Conservation (phyloP, 2,797 vertebrate genomes). For the Aldrovandia affinis region DNA sequence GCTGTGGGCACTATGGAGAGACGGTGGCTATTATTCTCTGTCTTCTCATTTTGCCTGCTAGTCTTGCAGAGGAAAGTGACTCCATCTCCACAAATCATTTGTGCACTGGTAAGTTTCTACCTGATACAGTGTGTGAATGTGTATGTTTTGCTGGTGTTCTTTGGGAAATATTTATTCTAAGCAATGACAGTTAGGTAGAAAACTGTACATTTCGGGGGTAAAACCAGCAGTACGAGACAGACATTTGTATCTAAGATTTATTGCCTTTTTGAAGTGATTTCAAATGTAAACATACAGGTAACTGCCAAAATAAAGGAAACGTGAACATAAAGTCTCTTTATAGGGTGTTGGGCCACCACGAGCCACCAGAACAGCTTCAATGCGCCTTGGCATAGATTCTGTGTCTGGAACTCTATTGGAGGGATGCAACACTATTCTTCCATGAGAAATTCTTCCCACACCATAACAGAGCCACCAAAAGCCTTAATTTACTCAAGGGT, state of each 20-base stretch:
- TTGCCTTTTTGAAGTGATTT: not conserved
- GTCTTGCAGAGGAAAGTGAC: not conserved
- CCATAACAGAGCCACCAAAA: too few relatives aligned
- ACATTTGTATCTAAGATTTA: not conserved
- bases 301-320: too few relatives aligned
- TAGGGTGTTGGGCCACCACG: too few relatives aligned
- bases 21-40: not conserved
- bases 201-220: not conserved
- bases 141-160: too few relatives aligned
- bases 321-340: too few relatives aligned
- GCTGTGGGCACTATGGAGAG: not conserved
- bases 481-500: too few relatives aligned
- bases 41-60: not conserved
- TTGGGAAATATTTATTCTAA: not conserved
- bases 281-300: not conserved
- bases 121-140: too few relatives aligned
- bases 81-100: not conserved
- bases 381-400: too few relatives aligned
- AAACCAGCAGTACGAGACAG: not conserved
- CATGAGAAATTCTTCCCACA: too few relatives aligned
- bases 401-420: too few relatives aligned
- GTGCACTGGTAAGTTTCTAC: not conserved
- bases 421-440: too few relatives aligned
- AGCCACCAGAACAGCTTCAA: too few relatives aligned
- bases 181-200: not conserved